Evolutionary conservation across 1,140 invertebrate genomes (phyloP), one percentile per base, ranked within the genome.

Genomic region (Heliconius congener): DNA sequence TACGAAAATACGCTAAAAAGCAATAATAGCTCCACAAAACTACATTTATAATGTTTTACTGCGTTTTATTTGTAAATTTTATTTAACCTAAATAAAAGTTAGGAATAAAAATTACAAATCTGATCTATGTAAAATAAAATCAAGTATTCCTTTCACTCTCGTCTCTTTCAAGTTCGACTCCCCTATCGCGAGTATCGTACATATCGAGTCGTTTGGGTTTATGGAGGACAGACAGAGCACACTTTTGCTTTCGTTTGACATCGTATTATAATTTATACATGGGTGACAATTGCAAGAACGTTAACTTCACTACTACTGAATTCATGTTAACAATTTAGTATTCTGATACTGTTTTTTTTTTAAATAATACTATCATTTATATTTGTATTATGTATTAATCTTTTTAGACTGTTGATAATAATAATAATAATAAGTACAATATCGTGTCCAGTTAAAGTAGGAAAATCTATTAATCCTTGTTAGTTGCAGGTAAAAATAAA

Each of bases 71-170:
- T 57, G 19, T 18, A 9, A 57, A 57, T 8, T 55, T 55, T 8
- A 11, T 60, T 60, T 60, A 60, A 27, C 23, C 57, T 23, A 60
- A 23, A 23, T 23, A 27, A 66, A 70, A 42, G 37, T 70, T 66
- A 46, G 30, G 27, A 34, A 74, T 37, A 71, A 52, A 70, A 37
- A 74, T 37, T 30, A 13, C 16, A 42, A 52, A 55, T 27, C 37
- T 52, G 74, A 74, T 74, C 71, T 74, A 71, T 72, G 77, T 81
- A 76, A 71, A 81, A 81, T 71, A 79, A 83, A 81, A 78, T 77
- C 73, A 77, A 60, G 77, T 57, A 85, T 79, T 87, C 90, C 89
- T 91, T 93, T 93, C 91, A 91, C 91, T 92, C 83, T 93, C 90
- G 83, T 80, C 74, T 84, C 84, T 84, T 88, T 90, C 82, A 85